Evolutionary conservation across 2,888 invertebrate genomes (phyloP), one percentile per base, ranked within the genome.

Genomic region (Actias luna): DNA sequence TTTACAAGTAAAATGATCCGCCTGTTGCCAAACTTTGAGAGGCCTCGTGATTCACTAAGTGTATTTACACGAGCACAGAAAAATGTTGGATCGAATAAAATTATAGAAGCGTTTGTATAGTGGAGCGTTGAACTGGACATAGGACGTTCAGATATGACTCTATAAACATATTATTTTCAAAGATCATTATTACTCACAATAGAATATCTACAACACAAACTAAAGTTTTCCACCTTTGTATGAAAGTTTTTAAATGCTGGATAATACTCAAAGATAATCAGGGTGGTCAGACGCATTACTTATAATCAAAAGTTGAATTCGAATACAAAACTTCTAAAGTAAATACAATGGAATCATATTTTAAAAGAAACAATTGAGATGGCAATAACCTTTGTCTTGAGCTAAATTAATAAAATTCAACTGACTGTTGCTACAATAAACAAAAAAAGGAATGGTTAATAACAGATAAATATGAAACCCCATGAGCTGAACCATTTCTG

Each of bases 21-120:
- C 29, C 22, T n/a, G 46, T 42, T 27, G 42, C 36, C 36, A 42
- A 55, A 59, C 42, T 59, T 42, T 39, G 59, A 42, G 42, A 42
- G 42, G 42, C 42, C 25, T 59, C 55, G 55, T 59, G 42, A 39
- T 29, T 59, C 42, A 42, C 27, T 59, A 59, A 25, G 59, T 39
- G 59, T 46, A 39, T 59, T 59, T 59, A 59, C 59, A 59, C 36
- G 25, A 36, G 18, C 16, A 71, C 67, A 71, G 73, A 71, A 74
- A 78, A 78, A 79, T 80, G 76, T 82, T 82, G 79, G 77, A 55
- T 16, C 55, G 55, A 72, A 74, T 73, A 71, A 72, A 75, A 76
- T 72, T 72, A 71, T 75, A 75, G 77, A 78, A 75, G 68, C 70
- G 70, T 76, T 71, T 70, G 67, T 63, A 64, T 58, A 46, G 60